These are phyloP conservation scores for Molothrus aeneus DNA, from an alignment of 2,797 vertebrate species.

Conservation along the genomic window DNA sequence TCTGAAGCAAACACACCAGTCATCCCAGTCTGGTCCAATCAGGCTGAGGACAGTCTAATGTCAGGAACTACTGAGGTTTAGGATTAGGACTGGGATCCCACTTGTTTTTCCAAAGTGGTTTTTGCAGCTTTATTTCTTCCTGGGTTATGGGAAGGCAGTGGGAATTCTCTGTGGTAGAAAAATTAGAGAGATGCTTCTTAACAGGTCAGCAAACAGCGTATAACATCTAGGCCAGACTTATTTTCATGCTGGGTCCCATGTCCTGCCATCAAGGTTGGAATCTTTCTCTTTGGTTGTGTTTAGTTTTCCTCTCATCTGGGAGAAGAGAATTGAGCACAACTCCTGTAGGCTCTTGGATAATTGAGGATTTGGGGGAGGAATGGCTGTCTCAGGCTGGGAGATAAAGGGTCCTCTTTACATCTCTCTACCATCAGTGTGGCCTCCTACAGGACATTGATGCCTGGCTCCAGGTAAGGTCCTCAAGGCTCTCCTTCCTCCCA, in stretches of 20 bases:
- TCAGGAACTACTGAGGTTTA: neutral
- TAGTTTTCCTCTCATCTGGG: neutral
- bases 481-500: neutral
- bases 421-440: neutral
- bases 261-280: neutral
- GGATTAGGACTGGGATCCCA: neutral
- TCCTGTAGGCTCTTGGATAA: neutral
- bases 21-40: neutral
- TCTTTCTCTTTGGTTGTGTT: neutral
- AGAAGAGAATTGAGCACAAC: neutral
- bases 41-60: neutral
- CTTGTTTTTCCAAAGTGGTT: neutral
- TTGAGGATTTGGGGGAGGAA: neutral
- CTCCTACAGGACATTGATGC: neutral
- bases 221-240: neutral
- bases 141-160: neutral
- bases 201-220: neutral
- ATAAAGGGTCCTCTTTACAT: neutral
- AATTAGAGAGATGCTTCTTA: neutral
- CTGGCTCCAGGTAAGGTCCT: neutral
- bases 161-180: neutral
- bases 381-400: neutral
- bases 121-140: neutral
- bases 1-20: neutral
- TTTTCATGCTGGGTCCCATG: neutral